Conservation (phyloP, 1,140 invertebrate genomes). For the Saccostrea glomerata region DNA sequence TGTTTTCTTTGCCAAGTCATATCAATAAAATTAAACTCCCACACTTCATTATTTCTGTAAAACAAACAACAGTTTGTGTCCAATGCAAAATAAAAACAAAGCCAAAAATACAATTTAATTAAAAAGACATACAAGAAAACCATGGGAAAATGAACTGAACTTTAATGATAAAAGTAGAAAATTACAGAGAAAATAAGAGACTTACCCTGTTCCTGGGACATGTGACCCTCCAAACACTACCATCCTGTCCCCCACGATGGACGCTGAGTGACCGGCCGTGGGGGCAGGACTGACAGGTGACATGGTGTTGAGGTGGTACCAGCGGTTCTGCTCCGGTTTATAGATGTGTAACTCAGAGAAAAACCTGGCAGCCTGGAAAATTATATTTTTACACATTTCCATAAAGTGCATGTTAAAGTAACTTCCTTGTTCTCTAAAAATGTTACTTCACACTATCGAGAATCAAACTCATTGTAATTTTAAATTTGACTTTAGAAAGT, state of each 20-base stretch:
- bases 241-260: conserved; percentile 89
- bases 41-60: conserved; percentile 90
- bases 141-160: not conserved
- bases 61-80: not conserved
- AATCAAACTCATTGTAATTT: too few species aligned
- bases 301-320: conserved; percentile 86
- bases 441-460: too few species aligned
- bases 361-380: conserved; percentile 81
- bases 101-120: not conserved
- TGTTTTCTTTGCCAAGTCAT: conserved; percentile 87
- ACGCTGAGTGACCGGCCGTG: conserved; percentile 95
- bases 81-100: not conserved
- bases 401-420: not conserved
- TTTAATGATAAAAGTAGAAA: not conserved
- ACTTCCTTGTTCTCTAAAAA: not conserved
- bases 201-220: conserved; percentile 71
- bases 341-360: conserved; percentile 97
- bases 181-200: not conserved
- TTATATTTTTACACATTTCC: not conserved
- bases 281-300: conserved; percentile 83
- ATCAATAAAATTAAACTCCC: conserved; percentile 90
- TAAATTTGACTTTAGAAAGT: too few species aligned
- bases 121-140: not conserved
- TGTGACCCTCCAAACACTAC: conserved; percentile 89
- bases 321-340: conserved; percentile 89